These are phyloP conservation scores for Falcaria lacertinaria DNA, from an alignment of 2,888 invertebrate species.

Conservation along the genomic window DNA sequence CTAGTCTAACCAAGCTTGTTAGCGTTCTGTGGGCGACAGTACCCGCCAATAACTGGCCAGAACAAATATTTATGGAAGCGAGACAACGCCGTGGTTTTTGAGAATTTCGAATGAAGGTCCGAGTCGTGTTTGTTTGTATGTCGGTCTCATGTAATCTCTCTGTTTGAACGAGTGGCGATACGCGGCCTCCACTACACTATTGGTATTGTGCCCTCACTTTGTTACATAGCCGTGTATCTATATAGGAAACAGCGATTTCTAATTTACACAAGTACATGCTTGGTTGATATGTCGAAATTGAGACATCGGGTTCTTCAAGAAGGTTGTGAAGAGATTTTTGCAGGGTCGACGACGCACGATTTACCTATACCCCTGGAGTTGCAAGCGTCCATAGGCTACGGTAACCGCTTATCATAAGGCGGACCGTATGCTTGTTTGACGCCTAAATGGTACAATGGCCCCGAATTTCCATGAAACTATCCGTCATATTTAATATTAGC, in stretches of 20 bases:
- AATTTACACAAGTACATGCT: slow-evolving; percentile 5
- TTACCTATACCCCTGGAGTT: no score
- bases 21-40: slow-evolving; percentile 23
- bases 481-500: no score
- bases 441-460: no score
- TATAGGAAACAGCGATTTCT: background rate
- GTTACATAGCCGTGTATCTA: background rate
- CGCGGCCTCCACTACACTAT: slow-evolving; percentile 28
- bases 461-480: no score
- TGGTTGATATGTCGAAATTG: no score
- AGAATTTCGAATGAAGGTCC: slow-evolving; percentile 72
- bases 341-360: no score
- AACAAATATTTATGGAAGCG: slow-evolving; percentile 66
- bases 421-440: no score
- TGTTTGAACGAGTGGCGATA: slow-evolving; percentile 28
- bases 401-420: no score
- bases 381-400: no score
- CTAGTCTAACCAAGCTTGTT: background rate
- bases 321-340: no score
- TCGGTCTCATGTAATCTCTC: slow-evolving; percentile 54
- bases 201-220: slow-evolving; percentile 8
- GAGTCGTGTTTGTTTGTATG: slow-evolving; percentile 44
- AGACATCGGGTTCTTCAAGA: no score
- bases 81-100: slow-evolving; percentile 74
- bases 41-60: slow-evolving; percentile 70